phyloP scores from a whole-genome alignment of 2,888 invertebrate species.

The Pammene fasciana region DNA sequence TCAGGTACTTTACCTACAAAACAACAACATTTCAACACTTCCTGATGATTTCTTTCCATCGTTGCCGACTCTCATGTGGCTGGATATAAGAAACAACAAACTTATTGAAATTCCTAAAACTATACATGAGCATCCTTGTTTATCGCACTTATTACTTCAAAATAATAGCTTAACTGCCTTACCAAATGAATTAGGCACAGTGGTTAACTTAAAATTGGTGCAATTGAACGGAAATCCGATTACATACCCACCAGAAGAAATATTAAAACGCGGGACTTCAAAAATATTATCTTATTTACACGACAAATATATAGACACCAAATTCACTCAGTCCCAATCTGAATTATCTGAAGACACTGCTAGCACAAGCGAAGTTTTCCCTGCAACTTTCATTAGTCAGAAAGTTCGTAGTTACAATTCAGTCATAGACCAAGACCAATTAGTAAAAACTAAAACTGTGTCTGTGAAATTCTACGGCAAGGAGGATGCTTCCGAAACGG shows the following conservation, averaged over 20 bases:
- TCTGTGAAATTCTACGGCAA: constrained; percentile 67
- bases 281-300: constrained; percentile 65
- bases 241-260: constrained; percentile 79
- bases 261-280: constrained; percentile 79
- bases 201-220: constrained; percentile 83
- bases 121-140: constrained; percentile 81
- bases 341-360: constrained; percentile 57
- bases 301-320: constrained; percentile 62
- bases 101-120: constrained; percentile 81
- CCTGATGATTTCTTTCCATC: constrained; percentile 84
- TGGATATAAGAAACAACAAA: constrained; percentile 86
- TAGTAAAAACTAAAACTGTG: constrained; percentile 55
- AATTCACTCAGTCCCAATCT: constrained; percentile 63
- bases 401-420: constrained; percentile 69
- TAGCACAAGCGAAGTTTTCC: constrained; percentile 46
- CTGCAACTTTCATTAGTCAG: constrained; percentile 51
- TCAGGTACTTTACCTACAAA: constrained; percentile 75
- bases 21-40: constrained; percentile 80
- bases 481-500: constrained; percentile 57
- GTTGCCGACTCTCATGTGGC: constrained; percentile 83
- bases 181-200: constrained; percentile 85
- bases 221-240: constrained; percentile 86
- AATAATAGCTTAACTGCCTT: constrained; percentile 84
- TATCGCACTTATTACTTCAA: constrained; percentile 86
- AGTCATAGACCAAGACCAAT: constrained; percentile 60